Evolutionary conservation across 2,113 vertebrate genomes (phyloP), one percentile per base, ranked within the genome.

Genomic region (Canis aureus): DNA sequence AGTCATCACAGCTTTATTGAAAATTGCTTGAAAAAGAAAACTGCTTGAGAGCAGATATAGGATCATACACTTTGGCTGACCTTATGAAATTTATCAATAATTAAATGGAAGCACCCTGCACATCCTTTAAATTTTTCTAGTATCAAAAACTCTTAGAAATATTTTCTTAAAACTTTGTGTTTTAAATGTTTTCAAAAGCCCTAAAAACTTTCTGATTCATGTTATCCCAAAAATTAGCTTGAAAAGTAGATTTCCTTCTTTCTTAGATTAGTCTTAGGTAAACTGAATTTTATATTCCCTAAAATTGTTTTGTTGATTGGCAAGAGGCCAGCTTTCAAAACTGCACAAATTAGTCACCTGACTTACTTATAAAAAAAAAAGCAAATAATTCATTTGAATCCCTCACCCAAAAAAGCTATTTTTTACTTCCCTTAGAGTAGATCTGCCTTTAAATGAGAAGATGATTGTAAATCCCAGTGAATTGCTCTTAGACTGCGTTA

Each of bases 391-490:
- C 35, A 87, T 74, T 96, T 95, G 55, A 51, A 60, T 53, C 17
- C 81, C 71, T 25, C 25, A 35, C 51, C 8, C 0, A 4, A 89
- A 90, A 95, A 94, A 84, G 29, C 62, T 96, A 53, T 90, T 91
- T 94, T 78, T 91, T 25, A 87, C 78, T 93, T 93, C 27, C 55
- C 59, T 81, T 89, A 35, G 29, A 97, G 69, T 80, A 91, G 81
- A 59, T 80, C 43, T 71, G 51, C 80, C 96, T 97, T 95, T 92
- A 96, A 96, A 91, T 91, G 86, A 98, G 86, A 80, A 51, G 89
- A 94, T 94, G 93, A 94, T 86, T 93, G 86, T 89, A 95, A 97
- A 95, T 96, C 95, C 92, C 83, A 89, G 92, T 87, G 59, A 92
- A 92, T 88, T 95, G 67, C 89, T 91, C 85, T 38, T 64, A 81